Base-by-base conservation (phyloP, 2,888 invertebrate species). In the Podotricha telesiphe region DNA sequence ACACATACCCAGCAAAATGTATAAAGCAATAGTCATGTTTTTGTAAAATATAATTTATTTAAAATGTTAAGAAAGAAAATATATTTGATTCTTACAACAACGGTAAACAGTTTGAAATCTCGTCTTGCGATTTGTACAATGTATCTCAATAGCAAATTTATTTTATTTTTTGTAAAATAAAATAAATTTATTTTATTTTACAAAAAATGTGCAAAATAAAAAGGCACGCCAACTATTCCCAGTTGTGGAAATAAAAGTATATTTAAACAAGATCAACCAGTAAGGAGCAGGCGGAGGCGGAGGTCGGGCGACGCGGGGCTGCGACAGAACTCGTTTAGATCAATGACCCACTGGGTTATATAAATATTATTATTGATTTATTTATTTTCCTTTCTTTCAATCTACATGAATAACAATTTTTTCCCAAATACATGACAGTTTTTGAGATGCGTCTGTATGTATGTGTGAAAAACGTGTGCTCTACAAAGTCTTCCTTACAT, bases 301-400 rank as follows among this genome's bases (percentile, higher is more conserved):
- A n/a, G 15, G n/a, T 1, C 42, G 42, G 42, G 55, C 37, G 10
- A 17, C 17, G 17, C 28, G n/a, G 15, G 47, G 37, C 19, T 4
- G 19, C 22, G 37, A n/a, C n/a, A n/a, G 48, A 62, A 62, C 62
- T 17, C 28, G 62, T 50, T 62, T 37, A 37, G 62, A 48, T 50
- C 62, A 62, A 34, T 20, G 48, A 62, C 62, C 37, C 19, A 48
- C 48, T 48, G 19, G 8, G 45, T 47, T 62, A 37, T 48, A 34
- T 48, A 58, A 42, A 15, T 58, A 22, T 3, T 17, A 62, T 19
- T 48, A 47, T 17, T 48, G 28, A 17, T 4, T 28, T 48, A 34
- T 48, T 62, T 13, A 48, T 37, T 48, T 62, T 17, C 45, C 17
- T 22, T 62, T 45, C n/a, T 22, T 42, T 22, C 4, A 13, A 42